Conservation (phyloP, 2,113 vertebrate species). For the Perognathus longimembris region DNA sequence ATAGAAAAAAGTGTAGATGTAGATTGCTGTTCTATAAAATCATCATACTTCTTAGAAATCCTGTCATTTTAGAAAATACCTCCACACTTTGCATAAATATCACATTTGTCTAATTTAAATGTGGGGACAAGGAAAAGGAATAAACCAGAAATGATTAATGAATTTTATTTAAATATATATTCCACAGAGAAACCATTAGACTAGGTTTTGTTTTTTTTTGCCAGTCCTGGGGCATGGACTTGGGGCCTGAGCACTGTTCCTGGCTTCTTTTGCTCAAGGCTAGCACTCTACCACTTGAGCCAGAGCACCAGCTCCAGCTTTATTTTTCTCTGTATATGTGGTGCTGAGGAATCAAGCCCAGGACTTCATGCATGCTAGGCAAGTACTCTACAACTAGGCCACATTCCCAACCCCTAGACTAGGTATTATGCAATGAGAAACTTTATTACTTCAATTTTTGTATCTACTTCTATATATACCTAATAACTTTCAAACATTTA, state of each 20-base stretch:
- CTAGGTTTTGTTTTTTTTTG: too few species aligned
- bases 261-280: too few species aligned
- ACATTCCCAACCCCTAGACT: fast-evolving
- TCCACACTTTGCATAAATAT: not conserved
- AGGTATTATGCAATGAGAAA: not conserved
- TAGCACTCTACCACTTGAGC: too few species aligned
- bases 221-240: too few species aligned
- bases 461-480: too few species aligned
- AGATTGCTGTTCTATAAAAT: too few species aligned
- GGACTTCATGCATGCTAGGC: too few species aligned
- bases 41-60: not conserved
- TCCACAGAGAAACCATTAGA: not conserved
- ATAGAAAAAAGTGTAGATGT: not conserved
- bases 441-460: not conserved
- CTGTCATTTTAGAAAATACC: not conserved
- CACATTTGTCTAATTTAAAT: not conserved
- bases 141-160: not conserved
- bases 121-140: fast-evolving
- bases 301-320: too few species aligned
- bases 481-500: not conserved
- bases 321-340: too few species aligned
- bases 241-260: too few species aligned
- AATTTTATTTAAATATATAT: not conserved
- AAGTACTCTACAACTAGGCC: too few species aligned
- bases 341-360: too few species aligned